Conservation (phyloP, 2,888 invertebrate species). For the Boloria euphrosyne region DNA sequence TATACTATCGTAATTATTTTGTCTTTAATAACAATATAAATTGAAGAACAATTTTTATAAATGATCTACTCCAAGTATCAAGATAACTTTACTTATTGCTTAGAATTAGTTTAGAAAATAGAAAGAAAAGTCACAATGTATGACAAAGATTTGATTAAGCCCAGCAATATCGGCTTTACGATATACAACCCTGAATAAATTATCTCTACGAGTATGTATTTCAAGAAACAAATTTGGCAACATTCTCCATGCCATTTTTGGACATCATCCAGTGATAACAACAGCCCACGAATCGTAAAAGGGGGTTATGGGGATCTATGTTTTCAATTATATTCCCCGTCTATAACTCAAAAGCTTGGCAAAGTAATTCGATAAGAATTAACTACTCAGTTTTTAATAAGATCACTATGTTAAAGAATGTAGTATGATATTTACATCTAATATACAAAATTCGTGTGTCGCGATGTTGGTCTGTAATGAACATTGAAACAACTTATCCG, state of each 20-base stretch:
- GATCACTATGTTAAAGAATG: neutral
- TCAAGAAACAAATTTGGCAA: constrained; percentile 36
- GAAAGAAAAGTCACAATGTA: neutral
- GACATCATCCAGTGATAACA: constrained; percentile 38
- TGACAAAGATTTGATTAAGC: constrained; percentile 10
- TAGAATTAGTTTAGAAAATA: neutral
- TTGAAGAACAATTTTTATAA: no score
- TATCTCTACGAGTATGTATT: constrained; percentile 30
- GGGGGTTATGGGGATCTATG: constrained; percentile 25
- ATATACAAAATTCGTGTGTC: neutral
- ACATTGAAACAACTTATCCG: no score
- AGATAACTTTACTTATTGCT: no score
- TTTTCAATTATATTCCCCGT: constrained; percentile 29
- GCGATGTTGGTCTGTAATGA: no score
- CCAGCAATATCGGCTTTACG: constrained; percentile 8
- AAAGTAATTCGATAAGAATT: neutral
- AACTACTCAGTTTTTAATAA: neutral
- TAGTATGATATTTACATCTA: neutral
- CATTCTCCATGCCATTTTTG: constrained; percentile 33
- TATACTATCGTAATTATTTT: no score
- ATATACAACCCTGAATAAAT: constrained; percentile 26
- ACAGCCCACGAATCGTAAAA: constrained; percentile 25
- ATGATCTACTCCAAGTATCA: no score
- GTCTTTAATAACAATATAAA: no score
- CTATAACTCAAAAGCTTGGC: constrained; percentile 18